These are phyloP conservation scores for Perithous albicinctus DNA, from an alignment of 2,888 invertebrate genomes.

Conservation along the genomic window DNA sequence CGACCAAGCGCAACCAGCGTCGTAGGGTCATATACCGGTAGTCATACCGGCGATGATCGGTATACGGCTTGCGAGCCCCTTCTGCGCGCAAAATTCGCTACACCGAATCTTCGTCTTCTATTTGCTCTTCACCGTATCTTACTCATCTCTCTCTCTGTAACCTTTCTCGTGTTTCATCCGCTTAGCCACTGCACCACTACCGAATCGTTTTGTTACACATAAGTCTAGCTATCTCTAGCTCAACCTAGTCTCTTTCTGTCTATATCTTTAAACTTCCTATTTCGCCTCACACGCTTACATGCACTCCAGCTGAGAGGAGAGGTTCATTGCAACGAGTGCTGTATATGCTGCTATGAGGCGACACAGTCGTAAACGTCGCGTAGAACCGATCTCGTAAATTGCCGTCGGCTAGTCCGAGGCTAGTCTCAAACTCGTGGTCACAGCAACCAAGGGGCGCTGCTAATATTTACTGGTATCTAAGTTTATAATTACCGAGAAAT, in stretches of 20 bases:
- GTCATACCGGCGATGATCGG: slow-evolving; percentile 60
- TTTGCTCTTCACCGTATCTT: slow-evolving; percentile 51
- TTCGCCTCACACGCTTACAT: slow-evolving; percentile 37
- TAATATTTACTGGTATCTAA: slow-evolving; percentile 81
- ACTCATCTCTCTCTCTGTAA: slow-evolving; percentile 45
- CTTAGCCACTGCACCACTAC: slow-evolving; percentile 26
- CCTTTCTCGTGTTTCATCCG: slow-evolving; percentile 56
- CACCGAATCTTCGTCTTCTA: slow-evolving; percentile 25
- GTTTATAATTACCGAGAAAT: slow-evolving; percentile 82
- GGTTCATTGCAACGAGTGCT: slow-evolving; percentile 16
- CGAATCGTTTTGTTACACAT: slow-evolving; percentile 52
- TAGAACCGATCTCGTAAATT: slow-evolving; percentile 79
- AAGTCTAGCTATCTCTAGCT: slow-evolving; percentile 29
- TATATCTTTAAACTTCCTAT: slow-evolving; percentile 26
- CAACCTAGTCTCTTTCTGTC: slow-evolving; percentile 23
- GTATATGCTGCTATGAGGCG: slow-evolving; percentile 36
- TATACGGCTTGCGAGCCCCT: slow-evolving; percentile 52
- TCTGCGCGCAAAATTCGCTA: slow-evolving; percentile 29
- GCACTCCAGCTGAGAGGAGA: slow-evolving; percentile 46
- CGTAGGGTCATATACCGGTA: slow-evolving; percentile 34
- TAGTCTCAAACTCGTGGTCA: slow-evolving; percentile 21
- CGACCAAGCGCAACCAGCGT: slow-evolving; percentile 27
- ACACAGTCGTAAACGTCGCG: slow-evolving; percentile 69
- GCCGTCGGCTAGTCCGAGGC: slow-evolving; percentile 72
- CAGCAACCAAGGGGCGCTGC: slow-evolving; percentile 69